Percentiles rank a stretch among this genome's conserved stretches.
These are phyloP conservation scores for Noctua comes DNA, from an alignment of 2,888 invertebrate species.

Conservation along the genomic window DNA sequence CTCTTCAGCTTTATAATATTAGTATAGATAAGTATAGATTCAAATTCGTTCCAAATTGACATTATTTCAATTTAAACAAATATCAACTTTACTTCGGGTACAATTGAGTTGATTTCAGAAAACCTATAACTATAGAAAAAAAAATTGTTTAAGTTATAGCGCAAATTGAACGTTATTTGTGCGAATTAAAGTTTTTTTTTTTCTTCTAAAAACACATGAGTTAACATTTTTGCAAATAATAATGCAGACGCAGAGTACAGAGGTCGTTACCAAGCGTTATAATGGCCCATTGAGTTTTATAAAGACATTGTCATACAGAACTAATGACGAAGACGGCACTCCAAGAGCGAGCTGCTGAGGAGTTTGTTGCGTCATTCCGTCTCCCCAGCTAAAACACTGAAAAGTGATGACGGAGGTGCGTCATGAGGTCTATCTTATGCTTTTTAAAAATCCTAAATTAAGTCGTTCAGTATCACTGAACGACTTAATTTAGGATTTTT, in stretches of 20 bases:
- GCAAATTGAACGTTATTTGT: neutral
- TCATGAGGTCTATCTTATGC: neutral
- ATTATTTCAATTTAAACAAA: conserved; percentile 5
- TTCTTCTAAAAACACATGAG: neutral
- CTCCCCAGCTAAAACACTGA: neutral
- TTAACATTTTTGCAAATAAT: neutral
- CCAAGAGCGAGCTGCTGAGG: neutral
- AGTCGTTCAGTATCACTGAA: neutral
- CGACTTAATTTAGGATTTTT: too few species aligned
- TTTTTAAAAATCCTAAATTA: neutral
- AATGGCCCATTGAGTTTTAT: neutral
- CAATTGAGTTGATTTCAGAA: neutral
- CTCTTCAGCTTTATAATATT: too few species aligned
- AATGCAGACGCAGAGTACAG: neutral
- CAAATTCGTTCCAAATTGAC: neutral
- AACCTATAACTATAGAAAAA: neutral
- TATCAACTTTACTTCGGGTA: neutral
- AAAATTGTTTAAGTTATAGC: neutral
- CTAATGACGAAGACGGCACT: conserved; percentile 2
- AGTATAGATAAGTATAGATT: too few species aligned
- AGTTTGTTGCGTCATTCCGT: neutral
- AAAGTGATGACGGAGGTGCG: neutral
- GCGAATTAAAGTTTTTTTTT: neutral
- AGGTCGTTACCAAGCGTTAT: neutral
- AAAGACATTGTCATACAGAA: neutral